Conservation (phyloP, 2,888 invertebrate genomes). For the Mesodorylaimus sp. region DNA sequence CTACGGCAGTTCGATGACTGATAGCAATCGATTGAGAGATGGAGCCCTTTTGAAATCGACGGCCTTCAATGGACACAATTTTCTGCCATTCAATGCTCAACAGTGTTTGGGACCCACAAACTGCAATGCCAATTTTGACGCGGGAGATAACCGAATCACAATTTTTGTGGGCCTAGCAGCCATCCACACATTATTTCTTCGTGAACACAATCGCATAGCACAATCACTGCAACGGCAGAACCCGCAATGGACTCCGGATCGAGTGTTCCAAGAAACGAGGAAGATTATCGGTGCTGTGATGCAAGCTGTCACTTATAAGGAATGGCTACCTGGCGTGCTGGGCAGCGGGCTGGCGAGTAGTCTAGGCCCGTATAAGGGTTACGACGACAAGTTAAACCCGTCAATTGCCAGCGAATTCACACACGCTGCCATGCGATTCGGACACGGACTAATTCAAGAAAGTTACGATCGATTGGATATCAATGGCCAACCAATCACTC, state of each 20-base stretch:
- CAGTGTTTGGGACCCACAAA: neutral
- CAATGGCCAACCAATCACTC: slow-evolving; percentile 47
- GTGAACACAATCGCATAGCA: slow-evolving; percentile 85
- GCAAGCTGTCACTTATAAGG: slow-evolving; percentile 73
- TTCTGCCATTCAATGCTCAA: neutral
- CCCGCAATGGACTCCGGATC: slow-evolving; percentile 78
- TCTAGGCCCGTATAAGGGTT: slow-evolving; percentile 57
- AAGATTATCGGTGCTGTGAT: slow-evolving; percentile 69
- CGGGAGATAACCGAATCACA: slow-evolving; percentile 18
- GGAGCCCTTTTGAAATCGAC: neutral
- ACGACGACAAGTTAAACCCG: slow-evolving; percentile 57
- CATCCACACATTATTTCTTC: slow-evolving; percentile 46
- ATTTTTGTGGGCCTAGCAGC: slow-evolving; percentile 33
- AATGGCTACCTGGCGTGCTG: slow-evolving; percentile 70
- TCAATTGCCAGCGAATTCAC: slow-evolving; percentile 80
- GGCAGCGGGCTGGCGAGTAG: slow-evolving; percentile 37
- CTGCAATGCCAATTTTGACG: slow-evolving; percentile 18
- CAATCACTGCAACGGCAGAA: slow-evolving; percentile 52
- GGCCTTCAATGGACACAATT: neutral
- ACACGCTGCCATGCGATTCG: slow-evolving; percentile 61
- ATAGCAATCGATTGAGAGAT: slow-evolving; percentile 2
- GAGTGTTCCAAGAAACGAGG: slow-evolving; percentile 43
- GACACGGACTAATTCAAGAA: slow-evolving; percentile 33
- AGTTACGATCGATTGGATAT: slow-evolving; percentile 61
- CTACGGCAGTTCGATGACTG: slow-evolving; percentile 12